These are phyloP conservation scores for Mamestra configurata DNA, from an alignment of 1,140 invertebrate species.

Conservation along the genomic window DNA sequence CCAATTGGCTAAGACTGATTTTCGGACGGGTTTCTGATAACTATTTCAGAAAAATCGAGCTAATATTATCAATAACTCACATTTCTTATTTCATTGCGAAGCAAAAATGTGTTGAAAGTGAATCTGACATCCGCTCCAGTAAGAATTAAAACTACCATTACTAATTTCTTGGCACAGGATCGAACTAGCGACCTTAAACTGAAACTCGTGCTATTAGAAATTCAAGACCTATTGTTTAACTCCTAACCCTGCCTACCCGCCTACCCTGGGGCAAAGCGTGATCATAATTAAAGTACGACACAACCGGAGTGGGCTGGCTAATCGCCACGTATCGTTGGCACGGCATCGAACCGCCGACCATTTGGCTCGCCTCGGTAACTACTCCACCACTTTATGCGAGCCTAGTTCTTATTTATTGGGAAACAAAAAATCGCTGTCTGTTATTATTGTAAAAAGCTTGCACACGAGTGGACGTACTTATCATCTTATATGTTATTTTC, in stretches of 20 bases:
- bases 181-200: too few relatives aligned
- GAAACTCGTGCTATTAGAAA: too few relatives aligned
- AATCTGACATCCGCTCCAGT: too few relatives aligned
- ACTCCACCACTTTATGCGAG: not conserved
- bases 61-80: too few relatives aligned
- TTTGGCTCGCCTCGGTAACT: constrained; percentile 20
- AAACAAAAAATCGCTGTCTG: constrained; percentile 1
- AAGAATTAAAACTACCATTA: too few relatives aligned
- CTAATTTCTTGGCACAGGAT: not conserved
- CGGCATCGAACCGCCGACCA: constrained; percentile 38
- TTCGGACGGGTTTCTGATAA: too few relatives aligned
- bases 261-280: not conserved
- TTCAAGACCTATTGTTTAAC: not conserved
- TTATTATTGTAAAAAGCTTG: not conserved
- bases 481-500: too few relatives aligned
- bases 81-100: too few relatives aligned
- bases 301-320: constrained; percentile 5
- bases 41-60: too few relatives aligned
- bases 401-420: not conserved
- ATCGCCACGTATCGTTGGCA: constrained; percentile 37
- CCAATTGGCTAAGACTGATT: too few relatives aligned
- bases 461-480: too few relatives aligned
- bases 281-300: constrained; percentile 31
- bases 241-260: not conserved
- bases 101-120: too few relatives aligned